A percentile compares a stretch with the other conserved stretches of the same genome.
Conservation (phyloP, 2,888 invertebrate species). For the Conchocele bisecta region DNA sequence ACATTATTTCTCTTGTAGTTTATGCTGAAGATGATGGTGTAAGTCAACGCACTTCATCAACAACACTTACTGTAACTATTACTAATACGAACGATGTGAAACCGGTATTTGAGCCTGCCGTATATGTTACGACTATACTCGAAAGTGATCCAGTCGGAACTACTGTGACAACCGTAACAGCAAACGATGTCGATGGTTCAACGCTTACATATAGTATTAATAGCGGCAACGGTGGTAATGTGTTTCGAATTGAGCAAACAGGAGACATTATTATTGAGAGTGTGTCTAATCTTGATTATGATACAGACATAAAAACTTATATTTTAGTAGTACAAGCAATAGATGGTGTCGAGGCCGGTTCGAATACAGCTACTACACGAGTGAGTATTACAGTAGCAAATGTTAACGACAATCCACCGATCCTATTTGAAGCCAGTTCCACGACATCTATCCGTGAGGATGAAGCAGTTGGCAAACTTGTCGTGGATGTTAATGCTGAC, state of each 20-base stretch:
- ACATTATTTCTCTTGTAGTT: constrained; percentile 51
- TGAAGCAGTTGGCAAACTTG: constrained; percentile 38
- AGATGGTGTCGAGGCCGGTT: constrained; percentile 80
- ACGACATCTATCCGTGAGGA: no score
- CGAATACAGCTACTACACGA: constrained; percentile 59
- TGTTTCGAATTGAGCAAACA: constrained; percentile 59
- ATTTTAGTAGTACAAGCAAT: constrained; percentile 89
- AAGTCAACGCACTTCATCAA: constrained; percentile 47
- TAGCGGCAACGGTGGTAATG: constrained; percentile 60
- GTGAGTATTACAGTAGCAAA: no score
- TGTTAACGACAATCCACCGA: no score
- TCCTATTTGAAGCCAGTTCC: no score
- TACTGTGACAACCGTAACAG: constrained; percentile 61
- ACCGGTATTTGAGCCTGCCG: constrained; percentile 69
- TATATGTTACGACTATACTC: constrained; percentile 60
- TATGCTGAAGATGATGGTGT: constrained; percentile 57
- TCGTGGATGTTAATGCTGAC: constrained; percentile 61
- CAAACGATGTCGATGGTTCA: constrained; percentile 64
- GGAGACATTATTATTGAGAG: constrained; percentile 56
- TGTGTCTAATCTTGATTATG: constrained; percentile 71
- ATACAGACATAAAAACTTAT: constrained; percentile 84
- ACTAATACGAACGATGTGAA: constrained; percentile 74
- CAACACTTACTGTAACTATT: constrained; percentile 67
- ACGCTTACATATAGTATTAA: constrained; percentile 63
- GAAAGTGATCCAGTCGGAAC: constrained; percentile 60